phyloP scores from a whole-genome alignment of 2,113 vertebrate species.

The Pseudolaguvia tuberculata region DNA sequence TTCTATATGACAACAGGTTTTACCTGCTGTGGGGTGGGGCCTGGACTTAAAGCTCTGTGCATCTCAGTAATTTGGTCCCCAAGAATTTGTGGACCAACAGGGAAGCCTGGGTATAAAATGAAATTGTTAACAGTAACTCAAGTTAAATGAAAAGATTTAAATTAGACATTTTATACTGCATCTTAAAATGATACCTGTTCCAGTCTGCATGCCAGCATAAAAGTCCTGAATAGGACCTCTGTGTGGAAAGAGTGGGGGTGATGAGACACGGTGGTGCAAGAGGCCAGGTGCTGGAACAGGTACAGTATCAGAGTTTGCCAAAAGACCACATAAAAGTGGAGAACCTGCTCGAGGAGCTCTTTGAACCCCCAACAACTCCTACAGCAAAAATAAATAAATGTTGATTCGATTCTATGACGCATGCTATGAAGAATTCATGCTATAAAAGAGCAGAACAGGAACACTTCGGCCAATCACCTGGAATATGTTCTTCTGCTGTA shows the following conservation, averaged over 20 bases:
- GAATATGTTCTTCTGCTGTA: slow-evolving; percentile 84
- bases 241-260: slow-evolving; percentile 82
- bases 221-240: slow-evolving; percentile 86
- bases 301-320: slow-evolving; percentile 72
- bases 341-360: slow-evolving; percentile 72
- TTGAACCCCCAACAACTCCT: slow-evolving; percentile 86
- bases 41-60: slow-evolving; percentile 80
- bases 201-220: slow-evolving; percentile 77
- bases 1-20: background rate
- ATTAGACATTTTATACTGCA: background rate
- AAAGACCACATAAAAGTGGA: slow-evolving; percentile 78
- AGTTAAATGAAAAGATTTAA: too few species aligned
- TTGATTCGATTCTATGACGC: background rate
- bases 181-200: slow-evolving; percentile 66
- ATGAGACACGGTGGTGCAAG: slow-evolving; percentile 75
- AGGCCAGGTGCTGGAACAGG: slow-evolving; percentile 61
- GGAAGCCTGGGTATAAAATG: slow-evolving; percentile 71
- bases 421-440: background rate
- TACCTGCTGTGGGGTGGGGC: slow-evolving; percentile 62
- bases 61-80: slow-evolving; percentile 82
- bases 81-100: slow-evolving; percentile 75
- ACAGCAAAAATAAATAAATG: slow-evolving; percentile 28
- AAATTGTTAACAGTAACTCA: too few species aligned
- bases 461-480: slow-evolving; percentile 70
- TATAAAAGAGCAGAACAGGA: background rate